Evolutionary conservation across 2,113 vertebrate genomes (phyloP), one percentile per base, ranked within the genome.

Genomic region (Columba livia): DNA sequence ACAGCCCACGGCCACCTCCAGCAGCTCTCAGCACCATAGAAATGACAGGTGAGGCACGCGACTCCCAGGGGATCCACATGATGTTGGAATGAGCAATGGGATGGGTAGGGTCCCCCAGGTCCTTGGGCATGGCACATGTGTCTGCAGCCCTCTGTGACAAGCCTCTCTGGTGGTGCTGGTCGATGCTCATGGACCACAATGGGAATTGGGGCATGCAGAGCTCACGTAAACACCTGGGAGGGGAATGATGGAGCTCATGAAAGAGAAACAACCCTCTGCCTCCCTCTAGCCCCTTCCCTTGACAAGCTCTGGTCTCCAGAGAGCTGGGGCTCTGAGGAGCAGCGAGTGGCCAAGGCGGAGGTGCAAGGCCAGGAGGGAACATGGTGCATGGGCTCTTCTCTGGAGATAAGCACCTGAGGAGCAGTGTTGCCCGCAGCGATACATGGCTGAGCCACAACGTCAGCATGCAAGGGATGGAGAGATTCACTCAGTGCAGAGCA

Each of bases 71-170:
- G 18, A 65, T 5, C 14, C 40, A 25, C 10, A 11, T 16, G 36
- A 4, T 1, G 4, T 11, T 28, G 61, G 26, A 81, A 61, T 31
- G 7, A 85, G 10, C 14, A 19, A 5, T n/a, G 34, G 19, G 7
- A 26, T 53, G 40, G 15, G 16, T 21, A 72, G 24, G 5, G 15
- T 60, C 3, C 36, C 31, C 62, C 14, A 25, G 10, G 11, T 10
- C 32, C 29, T 0, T 13, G 7, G 44, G 19, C 32, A 61, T 2
- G 2, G 26, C 42, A 62, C 1, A 1, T 6, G 17, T 8, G 20
- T 23, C 84, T 51, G 26, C 34, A 56, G 2, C 5, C 12, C 17
- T 44, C 50, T 3, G 0, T 54, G 32, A 17, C 0, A 0, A 70
- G 9, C 31, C 38, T 62, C 26, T 42, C 29, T 71, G 26, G 20